These are phyloP conservation scores for Asobara japonica DNA, from an alignment of 1,140 invertebrate species.

Conservation along the genomic window DNA sequence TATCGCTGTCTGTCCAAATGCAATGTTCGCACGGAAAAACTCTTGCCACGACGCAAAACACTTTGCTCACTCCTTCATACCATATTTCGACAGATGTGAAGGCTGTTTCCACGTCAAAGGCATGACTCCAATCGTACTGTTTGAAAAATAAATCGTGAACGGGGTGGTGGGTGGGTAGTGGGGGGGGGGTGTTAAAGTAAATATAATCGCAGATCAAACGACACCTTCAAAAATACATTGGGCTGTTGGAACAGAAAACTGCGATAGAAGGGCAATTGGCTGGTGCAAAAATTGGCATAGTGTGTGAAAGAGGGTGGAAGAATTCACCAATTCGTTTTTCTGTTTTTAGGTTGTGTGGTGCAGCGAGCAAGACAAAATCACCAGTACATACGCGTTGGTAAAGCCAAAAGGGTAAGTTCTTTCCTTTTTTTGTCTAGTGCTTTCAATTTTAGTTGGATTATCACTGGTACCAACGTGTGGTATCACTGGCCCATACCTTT, in stretches of 20 bases:
- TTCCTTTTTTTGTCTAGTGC: conserved; percentile 21
- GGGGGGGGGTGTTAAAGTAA: too few relatives aligned
- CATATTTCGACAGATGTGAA: conserved; percentile 33
- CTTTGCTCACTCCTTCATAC: conserved; percentile 35
- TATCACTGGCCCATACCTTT: too few relatives aligned
- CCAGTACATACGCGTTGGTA: conserved; percentile 78
- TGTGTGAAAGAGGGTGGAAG: too few relatives aligned
- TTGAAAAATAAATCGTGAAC: conserved; percentile 20
- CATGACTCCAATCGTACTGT: conserved; percentile 23
- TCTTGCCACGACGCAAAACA: conserved; percentile 13
- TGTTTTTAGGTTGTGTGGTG: conserved; percentile 76
- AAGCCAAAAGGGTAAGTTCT: conserved; percentile 76
- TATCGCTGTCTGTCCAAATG: too few relatives aligned
- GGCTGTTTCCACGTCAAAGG: conserved; percentile 26
- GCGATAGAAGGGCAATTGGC: background rate
- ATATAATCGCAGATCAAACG: background rate
- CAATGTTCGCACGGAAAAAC: too few relatives aligned
- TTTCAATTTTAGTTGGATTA: too few relatives aligned
- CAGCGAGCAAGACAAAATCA: conserved; percentile 80
- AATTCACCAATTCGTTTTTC: background rate
- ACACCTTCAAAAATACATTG: background rate
- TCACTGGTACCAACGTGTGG: too few relatives aligned
- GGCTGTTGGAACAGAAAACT: background rate
- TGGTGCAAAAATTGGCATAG: background rate
- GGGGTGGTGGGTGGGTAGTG: too few relatives aligned